Conservation (phyloP, 37 sponge, comb jelly and placozoan species). For the Crambe crambe region DNA sequence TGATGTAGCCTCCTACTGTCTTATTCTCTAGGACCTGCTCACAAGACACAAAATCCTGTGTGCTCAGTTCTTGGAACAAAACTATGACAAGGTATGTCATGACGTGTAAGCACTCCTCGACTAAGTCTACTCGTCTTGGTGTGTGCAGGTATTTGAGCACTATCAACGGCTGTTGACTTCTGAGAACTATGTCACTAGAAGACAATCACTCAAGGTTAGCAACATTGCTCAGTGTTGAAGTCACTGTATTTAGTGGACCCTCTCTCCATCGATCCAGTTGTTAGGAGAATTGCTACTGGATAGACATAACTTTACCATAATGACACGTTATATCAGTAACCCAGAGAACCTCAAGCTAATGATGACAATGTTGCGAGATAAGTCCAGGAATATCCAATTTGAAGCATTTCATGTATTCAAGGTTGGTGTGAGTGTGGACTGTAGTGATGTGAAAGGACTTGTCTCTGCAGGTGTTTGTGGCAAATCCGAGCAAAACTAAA, state of each 20-base stretch:
- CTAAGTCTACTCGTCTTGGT: no score
- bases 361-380: conserved; percentile 94
- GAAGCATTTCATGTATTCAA: conserved; percentile 99
- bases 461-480: conserved; percentile 99
- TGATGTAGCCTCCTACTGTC: not conserved
- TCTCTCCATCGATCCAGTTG: conserved; percentile 51
- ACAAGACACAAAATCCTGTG: conserved; percentile 92
- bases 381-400: conserved; percentile 93
- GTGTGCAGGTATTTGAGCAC: conserved; percentile 75
- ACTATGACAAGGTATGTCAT: conserved; percentile 78
- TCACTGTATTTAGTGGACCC: not conserved
- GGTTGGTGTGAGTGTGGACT: conserved; percentile 26
- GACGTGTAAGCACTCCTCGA: not conserved
- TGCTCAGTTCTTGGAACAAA: conserved; percentile 91
- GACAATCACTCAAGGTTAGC: conserved; percentile 97
- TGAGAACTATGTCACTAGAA: conserved; percentile 96
- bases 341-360: conserved; percentile 98
- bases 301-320: conserved; percentile 96
- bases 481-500: conserved; percentile 97
- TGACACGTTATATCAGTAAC: conserved; percentile 94
- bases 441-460: not conserved
- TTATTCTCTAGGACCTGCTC: conserved; percentile 74
- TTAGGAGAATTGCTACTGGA: conserved; percentile 97
- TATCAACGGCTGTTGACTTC: conserved; percentile 90
- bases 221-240: not conserved